A percentile compares a stretch with the other conserved stretches of the same genome.
Evolutionary conservation across 2,888 invertebrate species (phyloP).

Genomic region (Lasioglossum pauxillum): DNA sequence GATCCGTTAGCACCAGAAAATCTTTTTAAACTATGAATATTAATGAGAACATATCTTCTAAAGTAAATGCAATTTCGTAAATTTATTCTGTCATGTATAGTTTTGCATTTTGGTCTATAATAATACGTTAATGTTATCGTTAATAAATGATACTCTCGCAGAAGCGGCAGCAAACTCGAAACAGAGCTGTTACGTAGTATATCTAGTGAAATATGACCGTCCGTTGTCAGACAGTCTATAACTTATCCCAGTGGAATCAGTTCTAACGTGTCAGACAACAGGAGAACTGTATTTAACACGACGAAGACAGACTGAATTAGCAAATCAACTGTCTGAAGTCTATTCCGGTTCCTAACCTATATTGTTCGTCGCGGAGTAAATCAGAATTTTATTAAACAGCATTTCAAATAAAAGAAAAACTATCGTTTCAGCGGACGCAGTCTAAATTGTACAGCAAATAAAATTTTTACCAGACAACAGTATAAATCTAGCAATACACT

Average conservation of each 20-base stretch:
- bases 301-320: background rate
- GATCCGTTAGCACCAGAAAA: background rate
- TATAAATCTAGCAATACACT: no score
- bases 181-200: background rate
- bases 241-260: slow-evolving; percentile 15
- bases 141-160: background rate
- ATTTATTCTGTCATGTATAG: background rate
- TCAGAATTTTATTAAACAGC: background rate
- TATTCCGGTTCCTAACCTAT: background rate
- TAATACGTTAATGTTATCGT: background rate
- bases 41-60: no score
- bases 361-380: background rate
- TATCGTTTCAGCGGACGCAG: background rate
- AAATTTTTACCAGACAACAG: background rate
- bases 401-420: background rate
- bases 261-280: slow-evolving; percentile 1
- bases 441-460: background rate
- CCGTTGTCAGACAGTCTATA: background rate
- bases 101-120: background rate
- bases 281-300: background rate
- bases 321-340: background rate
- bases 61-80: background rate
- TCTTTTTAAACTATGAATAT: no score
- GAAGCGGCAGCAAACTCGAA: background rate
- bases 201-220: background rate